These are phyloP conservation scores for Melanostoma mellinum DNA, from an alignment of 2,888 invertebrate genomes.

Conservation along the genomic window DNA sequence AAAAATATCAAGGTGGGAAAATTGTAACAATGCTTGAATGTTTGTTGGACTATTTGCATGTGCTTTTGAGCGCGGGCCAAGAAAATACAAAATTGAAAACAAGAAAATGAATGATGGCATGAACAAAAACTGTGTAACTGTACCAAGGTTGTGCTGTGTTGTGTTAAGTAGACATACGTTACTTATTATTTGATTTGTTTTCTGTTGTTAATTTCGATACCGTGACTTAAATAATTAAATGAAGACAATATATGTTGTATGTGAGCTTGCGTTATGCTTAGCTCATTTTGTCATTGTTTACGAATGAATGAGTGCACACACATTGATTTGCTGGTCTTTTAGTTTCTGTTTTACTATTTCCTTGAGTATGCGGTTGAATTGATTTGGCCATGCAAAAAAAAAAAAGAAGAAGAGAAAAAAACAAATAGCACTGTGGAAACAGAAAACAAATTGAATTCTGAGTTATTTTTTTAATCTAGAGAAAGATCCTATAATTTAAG, in stretches of 20 bases:
- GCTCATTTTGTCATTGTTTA: slow-evolving; percentile 69
- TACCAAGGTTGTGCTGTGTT: slow-evolving; percentile 58
- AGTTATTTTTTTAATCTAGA: too few species aligned
- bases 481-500: too few species aligned
- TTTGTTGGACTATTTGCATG: slow-evolving; percentile 34
- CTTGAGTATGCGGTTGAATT: slow-evolving; percentile 46
- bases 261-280: slow-evolving; percentile 55
- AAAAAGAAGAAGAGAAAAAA: not conserved
- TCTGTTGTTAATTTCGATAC: slow-evolving; percentile 70
- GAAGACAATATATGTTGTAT: slow-evolving; percentile 55
- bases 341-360: slow-evolving; percentile 31
- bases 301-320: slow-evolving; percentile 69
- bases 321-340: slow-evolving; percentile 54
- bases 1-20: slow-evolving; percentile 56
- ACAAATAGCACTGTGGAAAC: too few species aligned
- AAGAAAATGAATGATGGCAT: slow-evolving; percentile 39
- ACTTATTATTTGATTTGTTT: slow-evolving; percentile 67
- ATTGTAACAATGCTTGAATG: slow-evolving; percentile 59
- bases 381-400: not conserved
- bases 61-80: slow-evolving; percentile 62
- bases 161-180: slow-evolving; percentile 59
- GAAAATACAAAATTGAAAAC: slow-evolving; percentile 31
- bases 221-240: slow-evolving; percentile 73
- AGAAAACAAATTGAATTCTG: too few species aligned
- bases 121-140: slow-evolving; percentile 61